Evolutionary conservation across 2,113 vertebrate species (phyloP), one percentile per base, ranked within the genome.

Genomic region (Cariama cristata): DNA sequence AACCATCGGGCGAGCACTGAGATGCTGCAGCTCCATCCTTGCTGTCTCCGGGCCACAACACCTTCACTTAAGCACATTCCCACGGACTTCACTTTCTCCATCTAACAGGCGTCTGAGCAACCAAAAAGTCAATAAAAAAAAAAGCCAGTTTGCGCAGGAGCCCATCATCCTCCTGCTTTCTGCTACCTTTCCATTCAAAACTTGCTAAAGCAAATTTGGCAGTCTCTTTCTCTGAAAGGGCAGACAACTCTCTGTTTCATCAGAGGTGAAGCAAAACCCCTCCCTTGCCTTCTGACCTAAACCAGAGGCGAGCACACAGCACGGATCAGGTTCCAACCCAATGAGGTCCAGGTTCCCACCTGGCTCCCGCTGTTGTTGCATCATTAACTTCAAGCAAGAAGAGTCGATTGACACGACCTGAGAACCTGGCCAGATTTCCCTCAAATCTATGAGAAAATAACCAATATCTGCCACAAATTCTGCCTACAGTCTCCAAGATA

Each of bases 31-130:
- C n/a, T 26, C 20, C 26, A 59, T 5, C 33, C 38, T 17, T 33
- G 14, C 35, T 58, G 33, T 23, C 28, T 14, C 32, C 0, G 0
- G 52, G 21, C n/a, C 33, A 15, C 67, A 22, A 3, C 67, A 49
- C 26, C 9, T 23, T 23, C 47, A 4, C 49, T 9, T 8, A 8
- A 47, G 20, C 9, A 6, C 1, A 3, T 83, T 33, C 66, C n/a
- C 27, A 16, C 2, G 17, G 17, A n/a, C 63, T 81, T 40, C 22
- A 3, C 11, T 44, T 50, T 19, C n/a, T 69, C 35, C 30, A 22
- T 5, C n/a, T 8, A 49, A 16, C 5, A 72, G 40, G 19, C 66
- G 8, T 4, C 27, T 19, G 49, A 79, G 11, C 23, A 44, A 67
- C 14, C 2, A 50, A 74, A 69, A 90, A 7, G 12, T 28, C 68